A percentile compares a stretch with the other conserved stretches of the same genome.
These are phyloP conservation scores for Atherix ibis DNA, from an alignment of 2,888 invertebrate species.

Conservation along the genomic window DNA sequence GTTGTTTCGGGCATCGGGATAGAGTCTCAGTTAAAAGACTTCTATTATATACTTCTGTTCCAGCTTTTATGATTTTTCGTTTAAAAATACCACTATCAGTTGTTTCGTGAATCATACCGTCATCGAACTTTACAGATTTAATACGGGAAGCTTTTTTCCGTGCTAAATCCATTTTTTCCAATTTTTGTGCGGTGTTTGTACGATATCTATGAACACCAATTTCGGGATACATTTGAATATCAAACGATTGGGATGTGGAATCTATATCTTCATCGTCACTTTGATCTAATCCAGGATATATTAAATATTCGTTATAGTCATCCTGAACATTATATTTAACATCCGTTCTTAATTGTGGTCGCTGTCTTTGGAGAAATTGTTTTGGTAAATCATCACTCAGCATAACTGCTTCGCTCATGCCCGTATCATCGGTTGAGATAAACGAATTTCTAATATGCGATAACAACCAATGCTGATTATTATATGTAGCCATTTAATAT, in stretches of 20 bases:
- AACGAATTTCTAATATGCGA: constrained; percentile 89
- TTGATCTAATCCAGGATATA: constrained; percentile 62
- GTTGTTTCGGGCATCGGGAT: constrained; percentile 56
- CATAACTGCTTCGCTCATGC: constrained; percentile 87
- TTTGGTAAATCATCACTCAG: constrained; percentile 65
- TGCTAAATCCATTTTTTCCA: constrained; percentile 80
- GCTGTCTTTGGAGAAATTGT: constrained; percentile 31
- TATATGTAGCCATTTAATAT: constrained; percentile 72
- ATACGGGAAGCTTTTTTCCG: constrained; percentile 63
- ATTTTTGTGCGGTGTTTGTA: constrained; percentile 74
- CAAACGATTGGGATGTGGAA: constrained; percentile 51
- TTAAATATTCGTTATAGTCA: neutral
- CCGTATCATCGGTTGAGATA: constrained; percentile 89
- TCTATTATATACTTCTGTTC: constrained; percentile 14
- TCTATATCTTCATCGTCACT: constrained; percentile 63
- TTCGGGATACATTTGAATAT: constrained; percentile 56
- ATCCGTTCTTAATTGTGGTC: neutral
- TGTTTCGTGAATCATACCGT: constrained; percentile 38
- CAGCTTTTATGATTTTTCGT: constrained; percentile 15
- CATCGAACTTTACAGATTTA: constrained; percentile 58
- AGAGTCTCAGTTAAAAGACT: constrained; percentile 64
- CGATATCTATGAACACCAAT: constrained; percentile 50
- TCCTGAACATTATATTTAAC: constrained; percentile 3
- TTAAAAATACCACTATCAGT: constrained; percentile 20
- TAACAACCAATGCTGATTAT: constrained; percentile 83